Base-by-base conservation (phyloP, 2,888 invertebrate species). In the Quadriops clusia region DNA sequence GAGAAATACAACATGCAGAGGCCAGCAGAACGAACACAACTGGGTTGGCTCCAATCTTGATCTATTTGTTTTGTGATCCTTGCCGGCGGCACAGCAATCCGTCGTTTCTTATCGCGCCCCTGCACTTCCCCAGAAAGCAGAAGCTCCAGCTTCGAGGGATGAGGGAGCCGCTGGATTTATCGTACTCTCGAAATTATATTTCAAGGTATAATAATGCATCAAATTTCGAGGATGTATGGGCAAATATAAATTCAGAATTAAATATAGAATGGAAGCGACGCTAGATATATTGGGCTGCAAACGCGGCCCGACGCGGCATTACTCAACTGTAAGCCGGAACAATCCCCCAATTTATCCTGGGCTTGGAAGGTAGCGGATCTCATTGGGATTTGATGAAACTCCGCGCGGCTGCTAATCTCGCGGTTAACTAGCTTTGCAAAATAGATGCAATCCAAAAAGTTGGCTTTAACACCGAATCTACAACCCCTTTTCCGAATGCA, bases 301-400 rank as follows among this genome's bases (percentile, higher is more conserved):
- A 59, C 55, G 54, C 53, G 49, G 50, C 47, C 47, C 57, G 61
- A 60, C 58, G 56, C 51, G 53, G 54, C 58, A 59, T 60, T 59
- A 59, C 56, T 60, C 58, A 58, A 56, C 60, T 50, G 52, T 57
- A 59, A 59, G 57, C 58, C 57, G 47, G 53, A 55, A 53, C 57
- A 58, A 59, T 58, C 58, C 59, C 60, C 58, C 60, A 59, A 60
- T 59, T 60, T 60, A 60, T 60, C 58, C 58, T 43, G 49, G 54
- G 53, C 54, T 50, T 46, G 53, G 54, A 56, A 53, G 55, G 55
- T 54, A 53, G 53, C 54, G 58, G 57, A 58, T 60, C 60, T 59
- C 60, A 56, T 58, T 59, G 59, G 60, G 60, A 60, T 61, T 61
- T 61, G 61, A 61, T 60, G 61, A 58, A 60, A 61, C 58, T 55